Evolutionary conservation across 2,797 vertebrate genomes (phyloP).

Genomic region (Loris lydekkerianus): DNA sequence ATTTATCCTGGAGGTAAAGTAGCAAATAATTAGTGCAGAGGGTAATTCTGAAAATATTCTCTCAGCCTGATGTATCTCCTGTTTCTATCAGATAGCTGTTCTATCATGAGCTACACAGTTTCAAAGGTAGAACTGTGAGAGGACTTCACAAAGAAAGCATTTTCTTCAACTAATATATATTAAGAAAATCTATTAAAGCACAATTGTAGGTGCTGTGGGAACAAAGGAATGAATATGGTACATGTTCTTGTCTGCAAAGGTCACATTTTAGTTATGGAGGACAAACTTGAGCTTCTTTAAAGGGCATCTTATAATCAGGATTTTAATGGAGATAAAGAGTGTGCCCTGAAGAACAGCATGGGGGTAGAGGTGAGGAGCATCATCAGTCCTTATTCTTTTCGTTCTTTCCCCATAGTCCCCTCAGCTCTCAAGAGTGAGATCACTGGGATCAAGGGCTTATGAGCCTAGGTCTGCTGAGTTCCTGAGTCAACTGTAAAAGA

Average conservation of each 20-base stretch:
- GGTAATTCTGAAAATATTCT: background rate
- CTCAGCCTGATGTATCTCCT: background rate
- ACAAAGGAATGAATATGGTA: background rate
- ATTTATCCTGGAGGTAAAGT: background rate
- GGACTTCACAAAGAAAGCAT: background rate
- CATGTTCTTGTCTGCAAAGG: background rate
- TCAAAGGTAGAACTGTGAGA: background rate
- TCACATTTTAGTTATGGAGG: background rate
- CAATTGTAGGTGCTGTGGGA: background rate
- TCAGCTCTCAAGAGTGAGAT: background rate
- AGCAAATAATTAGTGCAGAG: background rate
- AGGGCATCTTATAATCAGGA: background rate
- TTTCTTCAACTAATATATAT: background rate
- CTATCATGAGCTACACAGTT: background rate
- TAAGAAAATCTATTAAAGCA: background rate
- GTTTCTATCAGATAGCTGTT: background rate
- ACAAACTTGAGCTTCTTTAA: background rate
- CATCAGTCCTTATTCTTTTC: background rate
- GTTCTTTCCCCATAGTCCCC: accelerated
- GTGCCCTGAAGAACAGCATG: background rate
- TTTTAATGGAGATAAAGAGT: background rate
- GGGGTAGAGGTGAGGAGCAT: no score
- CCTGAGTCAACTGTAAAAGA: background rate
- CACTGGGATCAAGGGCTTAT: no score
- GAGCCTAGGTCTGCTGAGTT: background rate